These are phyloP conservation scores for Psilopsiagon aymara DNA, from an alignment of 2,113 vertebrate species.

Conservation along the genomic window DNA sequence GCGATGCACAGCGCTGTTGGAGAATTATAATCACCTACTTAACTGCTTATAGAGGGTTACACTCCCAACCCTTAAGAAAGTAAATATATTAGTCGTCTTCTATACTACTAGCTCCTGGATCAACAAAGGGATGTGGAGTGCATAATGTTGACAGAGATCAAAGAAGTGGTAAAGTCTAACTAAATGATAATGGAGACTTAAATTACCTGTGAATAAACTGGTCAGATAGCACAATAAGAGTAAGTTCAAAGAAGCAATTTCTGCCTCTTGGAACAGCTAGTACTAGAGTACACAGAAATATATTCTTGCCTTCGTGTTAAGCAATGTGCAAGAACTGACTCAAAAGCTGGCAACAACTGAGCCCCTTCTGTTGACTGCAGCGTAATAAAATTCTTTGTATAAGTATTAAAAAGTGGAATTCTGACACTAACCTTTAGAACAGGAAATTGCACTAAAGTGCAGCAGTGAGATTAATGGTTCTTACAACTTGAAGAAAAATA, in stretches of 20 bases:
- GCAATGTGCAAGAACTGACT: background rate
- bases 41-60: background rate
- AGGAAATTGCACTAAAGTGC: background rate
- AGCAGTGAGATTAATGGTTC: background rate
- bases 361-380: background rate
- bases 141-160: conserved; percentile 60
- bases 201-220: conserved; percentile 56
- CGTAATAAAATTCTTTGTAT: background rate
- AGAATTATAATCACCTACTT: background rate
- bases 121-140: conserved; percentile 50
- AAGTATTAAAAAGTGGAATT: background rate
- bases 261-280: conserved; percentile 34
- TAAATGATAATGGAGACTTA: conserved; percentile 50
- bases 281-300: conserved; percentile 21
- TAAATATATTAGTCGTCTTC: conserved; percentile 25
- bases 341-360: background rate
- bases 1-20: background rate
- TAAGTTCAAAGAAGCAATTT: conserved; percentile 51
- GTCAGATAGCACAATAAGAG: conserved; percentile 28
- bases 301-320: background rate
- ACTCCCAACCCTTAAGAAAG: background rate
- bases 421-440: background rate
- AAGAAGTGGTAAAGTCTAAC: conserved; percentile 55
- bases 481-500: background rate
- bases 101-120: background rate